Evolutionary conservation across 2,113 vertebrate genomes (phyloP), one percentile per base, ranked within the genome.

Genomic region (Chunga burmeisteri): DNA sequence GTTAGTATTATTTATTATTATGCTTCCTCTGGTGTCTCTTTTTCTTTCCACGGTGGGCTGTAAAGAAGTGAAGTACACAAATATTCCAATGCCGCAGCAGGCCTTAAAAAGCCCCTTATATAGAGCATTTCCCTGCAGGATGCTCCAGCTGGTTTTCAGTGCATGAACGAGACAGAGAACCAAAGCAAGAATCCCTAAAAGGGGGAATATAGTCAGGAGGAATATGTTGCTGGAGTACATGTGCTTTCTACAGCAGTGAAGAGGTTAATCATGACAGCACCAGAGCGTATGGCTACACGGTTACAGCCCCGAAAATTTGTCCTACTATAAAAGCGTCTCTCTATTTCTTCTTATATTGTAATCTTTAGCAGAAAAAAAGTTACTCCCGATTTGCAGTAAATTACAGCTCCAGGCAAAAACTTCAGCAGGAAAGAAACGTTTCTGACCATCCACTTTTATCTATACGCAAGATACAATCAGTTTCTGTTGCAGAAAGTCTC

Each of bases 271-370:
- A 0, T 63, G 67, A 56, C 40, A 79, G 59, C 36, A 75, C 4
- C 4, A 6, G 30, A 44, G 52, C 2, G 1, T 25, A 38, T 9
- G 44, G 44, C 73, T 84, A 89, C 59, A 44, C 50, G 70, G 81
- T 80, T 77, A 81, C 81, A 91, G 49, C 66, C 71, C 86, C 85
- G 81, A 91, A 85, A 85, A 88, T 52, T 38, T 63, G 19, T 79
- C 81, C 49, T 52, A 20, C 78, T 58, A 59, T 85, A 94, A 94
- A 96, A 95, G 44, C 0, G 0, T 87, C 78, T 91, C 66, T 75
- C 25, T 94, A 91, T 94, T 95, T 97, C 73, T 94, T 95, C 62
- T 93, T 77, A 90, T 32, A 27, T 58, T 93, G 47, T 77, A 67
- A 63, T 85, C 82, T 93, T 87, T 32, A 81, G 40, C 0, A 21